phyloP scores from a whole-genome alignment of 2,888 invertebrate species.

The Chironomus riparius region DNA sequence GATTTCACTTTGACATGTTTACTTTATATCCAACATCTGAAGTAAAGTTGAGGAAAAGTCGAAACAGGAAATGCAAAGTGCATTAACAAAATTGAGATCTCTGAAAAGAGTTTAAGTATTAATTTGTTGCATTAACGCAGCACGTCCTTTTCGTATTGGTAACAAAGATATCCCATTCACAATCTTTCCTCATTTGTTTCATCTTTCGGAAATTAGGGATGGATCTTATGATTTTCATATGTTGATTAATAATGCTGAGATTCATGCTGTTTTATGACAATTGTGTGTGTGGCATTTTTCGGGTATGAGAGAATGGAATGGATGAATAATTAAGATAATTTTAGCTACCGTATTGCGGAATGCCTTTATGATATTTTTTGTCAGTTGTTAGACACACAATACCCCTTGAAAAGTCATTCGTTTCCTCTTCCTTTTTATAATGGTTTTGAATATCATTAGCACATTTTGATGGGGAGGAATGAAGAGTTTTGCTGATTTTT shows the following conservation, averaged over 20 bases:
- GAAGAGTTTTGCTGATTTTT: no score
- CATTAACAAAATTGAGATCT: not conserved
- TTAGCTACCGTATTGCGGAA: not conserved
- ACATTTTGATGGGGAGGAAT: no score
- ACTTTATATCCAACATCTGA: not conserved
- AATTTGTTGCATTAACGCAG: not conserved
- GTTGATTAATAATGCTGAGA: slow-evolving; percentile 21
- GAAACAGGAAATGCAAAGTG: slow-evolving; percentile 9
- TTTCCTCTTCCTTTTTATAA: not conserved
- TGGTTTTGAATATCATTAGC: no score
- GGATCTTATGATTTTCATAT: not conserved
- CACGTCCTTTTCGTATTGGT: not conserved
- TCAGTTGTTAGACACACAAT: no score
- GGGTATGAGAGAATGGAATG: not conserved
- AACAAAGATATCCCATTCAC: not conserved
- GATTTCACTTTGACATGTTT: not conserved
- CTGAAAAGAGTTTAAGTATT: not conserved
- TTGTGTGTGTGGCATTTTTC: slow-evolving; percentile 21
- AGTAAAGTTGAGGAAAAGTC: not conserved
- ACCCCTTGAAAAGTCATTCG: not conserved
- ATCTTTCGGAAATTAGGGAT: not conserved
- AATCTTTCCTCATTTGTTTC: not conserved
- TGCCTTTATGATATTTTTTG: not conserved
- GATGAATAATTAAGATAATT: not conserved
- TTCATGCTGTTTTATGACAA: not conserved